phyloP scores from a whole-genome alignment of 2,797 vertebrate genomes.

The Calcarius lapponicus region DNA sequence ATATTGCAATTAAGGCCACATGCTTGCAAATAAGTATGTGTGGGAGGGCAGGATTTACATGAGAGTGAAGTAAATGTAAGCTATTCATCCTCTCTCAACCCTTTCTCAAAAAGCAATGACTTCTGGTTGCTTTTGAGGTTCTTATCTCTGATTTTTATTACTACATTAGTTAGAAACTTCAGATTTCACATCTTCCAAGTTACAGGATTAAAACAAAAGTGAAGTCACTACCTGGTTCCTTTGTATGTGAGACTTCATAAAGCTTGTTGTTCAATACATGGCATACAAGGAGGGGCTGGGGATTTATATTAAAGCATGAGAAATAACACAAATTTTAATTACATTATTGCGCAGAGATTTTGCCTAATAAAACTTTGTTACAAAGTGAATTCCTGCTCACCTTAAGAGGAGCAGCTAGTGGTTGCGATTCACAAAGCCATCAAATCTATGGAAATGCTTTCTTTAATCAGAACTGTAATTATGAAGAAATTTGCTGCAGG shows the following conservation, averaged over 20 bases:
- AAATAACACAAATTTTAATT: constrained; percentile 21
- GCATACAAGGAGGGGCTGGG: background rate
- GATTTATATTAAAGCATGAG: background rate
- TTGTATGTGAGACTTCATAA: background rate
- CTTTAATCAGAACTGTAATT: constrained; percentile 55
- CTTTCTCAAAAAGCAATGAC: background rate
- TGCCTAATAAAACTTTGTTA: background rate
- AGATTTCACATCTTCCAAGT: background rate
- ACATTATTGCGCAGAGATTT: background rate
- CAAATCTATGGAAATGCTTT: constrained; percentile 27
- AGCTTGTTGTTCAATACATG: background rate
- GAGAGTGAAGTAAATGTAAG: background rate
- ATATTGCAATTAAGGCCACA: background rate
- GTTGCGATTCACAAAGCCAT: constrained; percentile 44
- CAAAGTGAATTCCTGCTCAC: constrained; percentile 9
- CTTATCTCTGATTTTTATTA: background rate
- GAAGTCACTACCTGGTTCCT: background rate
- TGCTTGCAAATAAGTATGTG: background rate
- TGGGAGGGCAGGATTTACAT: background rate
- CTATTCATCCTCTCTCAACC: background rate
- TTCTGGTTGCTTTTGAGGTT: background rate
- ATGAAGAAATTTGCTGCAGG: constrained; percentile 32
- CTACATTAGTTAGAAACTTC: background rate
- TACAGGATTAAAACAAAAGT: background rate
- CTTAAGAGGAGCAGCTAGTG: background rate